Conservation (phyloP, 1,140 invertebrate genomes). For the Eueides isabella region DNA sequence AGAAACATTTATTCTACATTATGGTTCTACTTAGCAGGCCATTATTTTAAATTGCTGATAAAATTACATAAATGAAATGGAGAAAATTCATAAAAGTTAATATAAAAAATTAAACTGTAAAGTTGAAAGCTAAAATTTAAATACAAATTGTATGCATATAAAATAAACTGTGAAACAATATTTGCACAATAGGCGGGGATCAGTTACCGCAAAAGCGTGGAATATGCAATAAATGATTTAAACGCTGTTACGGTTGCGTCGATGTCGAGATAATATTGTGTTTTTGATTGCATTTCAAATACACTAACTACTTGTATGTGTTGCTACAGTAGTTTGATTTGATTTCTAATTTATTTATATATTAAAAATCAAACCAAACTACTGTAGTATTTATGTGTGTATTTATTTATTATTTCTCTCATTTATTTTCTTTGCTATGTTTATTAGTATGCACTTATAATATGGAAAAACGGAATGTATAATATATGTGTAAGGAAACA, state of each 20-base stretch:
- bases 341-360: not conserved
- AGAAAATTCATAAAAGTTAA: no score
- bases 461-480: no score
- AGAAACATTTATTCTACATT: not conserved
- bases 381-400: no score
- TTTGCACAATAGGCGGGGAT: not conserved
- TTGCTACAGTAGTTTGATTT: not conserved
- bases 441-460: no score
- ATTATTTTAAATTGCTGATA: not conserved
- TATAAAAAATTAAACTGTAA: not conserved
- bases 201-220: not conserved
- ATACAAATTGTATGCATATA: not conserved
- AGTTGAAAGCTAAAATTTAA: not conserved
- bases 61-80: no score
- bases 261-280: not conserved
- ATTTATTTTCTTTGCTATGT: no score
- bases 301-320: not conserved
- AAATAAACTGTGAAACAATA: not conserved
- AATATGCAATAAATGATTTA: constrained; percentile 10
- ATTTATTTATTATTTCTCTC: no score
- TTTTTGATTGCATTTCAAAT: constrained; percentile 8
- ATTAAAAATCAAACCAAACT: no score
- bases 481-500: no score
- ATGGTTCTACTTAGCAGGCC: not conserved
- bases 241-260: not conserved